These are phyloP conservation scores for Camelus bactrianus DNA, from an alignment of 2,113 vertebrate genomes.

Conservation along the genomic window DNA sequence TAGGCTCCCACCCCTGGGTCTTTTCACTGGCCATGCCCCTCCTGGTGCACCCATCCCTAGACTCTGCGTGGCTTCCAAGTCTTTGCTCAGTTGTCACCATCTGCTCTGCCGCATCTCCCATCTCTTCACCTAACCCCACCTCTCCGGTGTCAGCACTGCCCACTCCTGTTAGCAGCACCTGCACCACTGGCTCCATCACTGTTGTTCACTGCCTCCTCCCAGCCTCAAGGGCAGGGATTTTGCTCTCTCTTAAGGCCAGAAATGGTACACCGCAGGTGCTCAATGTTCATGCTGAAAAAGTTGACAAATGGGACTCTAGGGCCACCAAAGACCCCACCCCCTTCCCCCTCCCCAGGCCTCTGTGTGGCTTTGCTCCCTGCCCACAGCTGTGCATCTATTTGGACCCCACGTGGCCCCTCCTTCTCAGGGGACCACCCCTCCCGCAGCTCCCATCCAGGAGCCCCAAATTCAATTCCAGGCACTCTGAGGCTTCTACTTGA, in stretches of 20 bases:
- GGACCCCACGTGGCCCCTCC: background rate
- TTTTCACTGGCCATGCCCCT: background rate
- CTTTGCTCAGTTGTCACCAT: background rate
- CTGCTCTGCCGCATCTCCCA: background rate
- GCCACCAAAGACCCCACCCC: background rate
- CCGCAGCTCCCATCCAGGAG: background rate
- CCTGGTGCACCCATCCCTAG: background rate
- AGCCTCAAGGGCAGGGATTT: background rate
- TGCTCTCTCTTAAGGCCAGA: background rate
- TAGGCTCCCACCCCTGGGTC: background rate
- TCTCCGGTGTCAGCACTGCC: background rate
- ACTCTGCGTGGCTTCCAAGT: background rate
- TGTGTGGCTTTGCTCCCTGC: background rate
- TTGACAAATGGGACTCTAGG: no score
- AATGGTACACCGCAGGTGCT: no score
- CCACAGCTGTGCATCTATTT: background rate
- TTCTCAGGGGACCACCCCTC: background rate
- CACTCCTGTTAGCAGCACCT: no score
- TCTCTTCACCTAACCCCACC: accelerated
- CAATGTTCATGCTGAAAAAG: background rate
- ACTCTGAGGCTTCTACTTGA: background rate
- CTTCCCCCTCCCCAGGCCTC: background rate
- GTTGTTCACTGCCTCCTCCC: background rate
- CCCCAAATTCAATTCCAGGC: background rate
- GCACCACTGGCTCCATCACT: background rate